phyloP scores from a whole-genome alignment of 1,140 invertebrate genomes.

The Drosophila elegans region DNA sequence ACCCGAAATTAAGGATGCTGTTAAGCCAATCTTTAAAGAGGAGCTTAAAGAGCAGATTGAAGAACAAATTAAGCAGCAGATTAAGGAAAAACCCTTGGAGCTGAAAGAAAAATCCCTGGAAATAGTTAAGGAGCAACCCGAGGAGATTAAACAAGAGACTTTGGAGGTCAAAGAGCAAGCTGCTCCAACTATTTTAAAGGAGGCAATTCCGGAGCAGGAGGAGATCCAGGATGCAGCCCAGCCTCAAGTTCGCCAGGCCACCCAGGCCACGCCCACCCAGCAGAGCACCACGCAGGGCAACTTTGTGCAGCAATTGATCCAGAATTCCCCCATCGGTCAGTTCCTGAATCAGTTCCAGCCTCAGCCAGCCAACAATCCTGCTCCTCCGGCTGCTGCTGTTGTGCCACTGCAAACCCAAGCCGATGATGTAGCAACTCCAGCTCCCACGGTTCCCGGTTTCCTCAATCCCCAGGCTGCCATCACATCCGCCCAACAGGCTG shows the following conservation, averaged over 20 bases:
- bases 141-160: slow-evolving; percentile 12
- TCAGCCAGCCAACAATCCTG: slow-evolving; percentile 19
- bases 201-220: background rate
- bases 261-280: slow-evolving; percentile 77
- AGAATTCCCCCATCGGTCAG: slow-evolving; percentile 77
- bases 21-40: background rate
- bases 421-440: slow-evolving; percentile 52
- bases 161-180: slow-evolving; percentile 11
- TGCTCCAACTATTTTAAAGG: slow-evolving; percentile 25
- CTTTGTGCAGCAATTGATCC: slow-evolving; percentile 79
- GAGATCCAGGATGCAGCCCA: slow-evolving; percentile 29
- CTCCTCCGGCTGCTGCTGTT: background rate
- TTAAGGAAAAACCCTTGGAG: slow-evolving; percentile 5
- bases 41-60: background rate
- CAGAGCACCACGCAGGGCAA: slow-evolving; percentile 73
- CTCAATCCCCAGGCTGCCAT: slow-evolving; percentile 71
- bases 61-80: background rate
- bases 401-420: slow-evolving; percentile 8
- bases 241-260: slow-evolving; percentile 69
- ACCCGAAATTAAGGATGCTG: background rate
- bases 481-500: slow-evolving; percentile 64
- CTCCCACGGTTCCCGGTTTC: slow-evolving; percentile 71
- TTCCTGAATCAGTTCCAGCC: slow-evolving; percentile 77
- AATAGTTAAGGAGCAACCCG: slow-evolving; percentile 1
- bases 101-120: slow-evolving; percentile 7